These are phyloP conservation scores for Malthinus seriepunctatus DNA, from an alignment of 2,888 invertebrate species.

Conservation along the genomic window DNA sequence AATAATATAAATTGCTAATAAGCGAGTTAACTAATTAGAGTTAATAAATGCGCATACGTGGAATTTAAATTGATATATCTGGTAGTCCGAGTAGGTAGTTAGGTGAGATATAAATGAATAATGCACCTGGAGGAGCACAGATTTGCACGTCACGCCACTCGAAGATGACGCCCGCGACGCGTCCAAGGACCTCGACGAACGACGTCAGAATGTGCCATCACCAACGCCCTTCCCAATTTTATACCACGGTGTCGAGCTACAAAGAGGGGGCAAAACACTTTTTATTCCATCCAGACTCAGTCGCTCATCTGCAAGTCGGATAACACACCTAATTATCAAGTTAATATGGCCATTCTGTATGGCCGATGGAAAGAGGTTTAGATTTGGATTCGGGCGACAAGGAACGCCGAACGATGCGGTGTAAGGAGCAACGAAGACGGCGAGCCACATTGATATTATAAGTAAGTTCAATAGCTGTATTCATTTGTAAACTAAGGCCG, in stretches of 20 bases:
- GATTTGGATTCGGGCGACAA: slow-evolving; percentile 55
- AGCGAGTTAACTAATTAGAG: slow-evolving; percentile 9
- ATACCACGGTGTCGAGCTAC: slow-evolving; percentile 52
- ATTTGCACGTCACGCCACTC: slow-evolving; percentile 35
- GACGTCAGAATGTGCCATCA: slow-evolving; percentile 56
- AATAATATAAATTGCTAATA: slow-evolving; percentile 12
- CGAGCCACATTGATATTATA: slow-evolving; percentile 69
- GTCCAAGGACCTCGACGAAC: slow-evolving; percentile 44
- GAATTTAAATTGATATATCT: slow-evolving; percentile 4
- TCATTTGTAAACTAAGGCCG: slow-evolving; percentile 68
- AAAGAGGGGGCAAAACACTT: slow-evolving; percentile 68
- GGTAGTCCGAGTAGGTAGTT: slow-evolving; percentile 12
- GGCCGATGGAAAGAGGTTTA: slow-evolving; percentile 59
- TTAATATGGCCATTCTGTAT: slow-evolving; percentile 82
- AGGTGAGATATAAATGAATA: slow-evolving; percentile 7
- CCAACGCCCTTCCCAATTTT: slow-evolving; percentile 57
- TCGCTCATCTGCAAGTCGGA: slow-evolving; percentile 87
- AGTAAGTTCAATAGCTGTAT: slow-evolving; percentile 73
- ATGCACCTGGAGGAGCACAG: slow-evolving; percentile 37
- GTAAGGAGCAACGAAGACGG: slow-evolving; percentile 46
- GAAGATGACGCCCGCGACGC: slow-evolving; percentile 40
- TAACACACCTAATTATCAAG: slow-evolving; percentile 90
- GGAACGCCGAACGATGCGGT: slow-evolving; percentile 46
- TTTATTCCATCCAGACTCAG: slow-evolving; percentile 71
- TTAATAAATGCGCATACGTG: slow-evolving; percentile 30